These are phyloP conservation scores for Enhydra lutris DNA, from an alignment of 2,113 vertebrate species.

Conservation along the genomic window DNA sequence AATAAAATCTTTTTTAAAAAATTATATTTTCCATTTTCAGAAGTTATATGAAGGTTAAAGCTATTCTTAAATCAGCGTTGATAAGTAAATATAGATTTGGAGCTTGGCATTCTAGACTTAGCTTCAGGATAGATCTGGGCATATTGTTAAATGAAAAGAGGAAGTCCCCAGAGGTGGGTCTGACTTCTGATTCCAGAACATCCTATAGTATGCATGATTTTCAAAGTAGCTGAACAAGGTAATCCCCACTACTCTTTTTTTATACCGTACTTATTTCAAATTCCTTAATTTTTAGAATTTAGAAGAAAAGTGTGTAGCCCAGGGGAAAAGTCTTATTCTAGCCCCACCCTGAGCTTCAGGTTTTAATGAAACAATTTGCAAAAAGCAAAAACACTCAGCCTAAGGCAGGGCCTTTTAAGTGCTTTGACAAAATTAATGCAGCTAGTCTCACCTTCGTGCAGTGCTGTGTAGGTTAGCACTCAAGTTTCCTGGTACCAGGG, in stretches of 20 bases:
- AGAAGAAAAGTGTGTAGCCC: neutral
- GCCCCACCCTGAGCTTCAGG: neutral
- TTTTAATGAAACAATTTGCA: conserved; percentile 31
- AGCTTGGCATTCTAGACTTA: neutral
- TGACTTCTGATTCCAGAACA: neutral
- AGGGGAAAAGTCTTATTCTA: neutral
- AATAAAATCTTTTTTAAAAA: no score
- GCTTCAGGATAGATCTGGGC: neutral
- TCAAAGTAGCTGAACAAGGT: neutral
- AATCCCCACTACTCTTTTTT: neutral
- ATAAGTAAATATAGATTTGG: neutral
- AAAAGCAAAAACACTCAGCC: neutral
- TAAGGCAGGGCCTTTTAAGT: neutral
- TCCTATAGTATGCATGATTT: neutral
- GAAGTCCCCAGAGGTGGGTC: neutral
- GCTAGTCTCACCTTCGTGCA: neutral
- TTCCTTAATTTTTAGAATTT: conserved; percentile 34
- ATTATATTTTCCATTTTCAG: conserved; percentile 1
- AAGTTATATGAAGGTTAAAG: neutral
- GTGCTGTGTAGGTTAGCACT: accelerated
- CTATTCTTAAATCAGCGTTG: neutral
- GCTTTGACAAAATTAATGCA: neutral
- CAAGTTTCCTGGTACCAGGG: neutral
- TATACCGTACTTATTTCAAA: neutral
- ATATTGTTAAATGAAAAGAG: neutral